These are phyloP conservation scores for Agrochola macilenta DNA, from an alignment of 2,888 invertebrate species.

Conservation along the genomic window DNA sequence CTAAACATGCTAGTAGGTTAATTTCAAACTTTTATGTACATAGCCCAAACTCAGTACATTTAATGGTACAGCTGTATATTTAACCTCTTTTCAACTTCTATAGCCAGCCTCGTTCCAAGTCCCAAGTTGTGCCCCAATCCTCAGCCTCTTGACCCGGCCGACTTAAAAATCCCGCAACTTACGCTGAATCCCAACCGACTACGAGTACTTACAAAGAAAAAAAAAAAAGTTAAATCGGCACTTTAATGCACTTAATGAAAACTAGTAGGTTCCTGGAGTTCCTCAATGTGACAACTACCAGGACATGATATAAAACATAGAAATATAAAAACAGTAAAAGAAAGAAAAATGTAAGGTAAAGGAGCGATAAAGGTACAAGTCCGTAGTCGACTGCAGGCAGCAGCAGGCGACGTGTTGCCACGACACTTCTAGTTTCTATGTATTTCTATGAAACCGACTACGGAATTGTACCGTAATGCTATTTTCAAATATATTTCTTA, in stretches of 20 bases:
- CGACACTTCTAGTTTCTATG: too few species aligned
- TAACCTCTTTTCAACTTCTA: neutral
- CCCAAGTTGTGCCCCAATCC: neutral
- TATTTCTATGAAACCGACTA: too few species aligned
- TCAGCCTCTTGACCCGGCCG: constrained; percentile 41
- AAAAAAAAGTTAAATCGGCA: too few species aligned
- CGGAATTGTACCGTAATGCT: neutral
- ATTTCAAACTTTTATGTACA: neutral
- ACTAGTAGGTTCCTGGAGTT: neutral
- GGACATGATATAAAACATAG: neutral
- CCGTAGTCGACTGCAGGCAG: too few species aligned
- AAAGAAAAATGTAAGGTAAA: neutral
- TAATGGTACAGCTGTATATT: neutral
- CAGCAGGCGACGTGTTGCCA: too few species aligned
- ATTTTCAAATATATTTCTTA: too few species aligned
- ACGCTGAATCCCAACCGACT: neutral
- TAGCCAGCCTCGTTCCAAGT: neutral
- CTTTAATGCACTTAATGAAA: neutral
- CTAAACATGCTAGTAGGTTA: neutral
- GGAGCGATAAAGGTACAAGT: too few species aligned
- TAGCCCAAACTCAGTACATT: neutral
- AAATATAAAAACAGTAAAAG: too few species aligned
- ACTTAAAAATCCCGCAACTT: constrained; percentile 32
- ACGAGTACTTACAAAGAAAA: neutral
- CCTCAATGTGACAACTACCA: neutral